Evolutionary conservation across 37 sponge, comb jelly and placozoan genomes (phyloP).

Genomic region (Spongia lamella): DNA sequence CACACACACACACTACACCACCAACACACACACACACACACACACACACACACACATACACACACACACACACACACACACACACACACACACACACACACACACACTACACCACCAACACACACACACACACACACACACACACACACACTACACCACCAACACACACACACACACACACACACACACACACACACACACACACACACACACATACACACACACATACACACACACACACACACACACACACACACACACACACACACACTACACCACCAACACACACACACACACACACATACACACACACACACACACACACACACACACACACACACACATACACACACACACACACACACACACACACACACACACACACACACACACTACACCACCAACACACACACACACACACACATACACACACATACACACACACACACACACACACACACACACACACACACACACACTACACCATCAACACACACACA

Average conservation of each 20-base stretch:
- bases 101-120: no score
- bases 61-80: neutral
- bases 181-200: neutral
- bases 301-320: no score
- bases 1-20: neutral
- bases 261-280: neutral
- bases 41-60: neutral
- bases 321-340: no score
- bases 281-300: neutral
- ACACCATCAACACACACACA: neutral
- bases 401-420: constrained; percentile 15
- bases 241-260: neutral
- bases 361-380: constrained; percentile 9
- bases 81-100: neutral
- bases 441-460: constrained; percentile 24
- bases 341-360: constrained; percentile 1
- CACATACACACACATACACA: constrained; percentile 19
- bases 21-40: constrained; percentile 2
- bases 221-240: no score
- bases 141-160: neutral
- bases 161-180: neutral
- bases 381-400: constrained; percentile 11
- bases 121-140: constrained; percentile 5
- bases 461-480: neutral
- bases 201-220: no score